Conservation (phyloP, 2,888 invertebrate genomes). For the Hetaerina titia region DNA sequence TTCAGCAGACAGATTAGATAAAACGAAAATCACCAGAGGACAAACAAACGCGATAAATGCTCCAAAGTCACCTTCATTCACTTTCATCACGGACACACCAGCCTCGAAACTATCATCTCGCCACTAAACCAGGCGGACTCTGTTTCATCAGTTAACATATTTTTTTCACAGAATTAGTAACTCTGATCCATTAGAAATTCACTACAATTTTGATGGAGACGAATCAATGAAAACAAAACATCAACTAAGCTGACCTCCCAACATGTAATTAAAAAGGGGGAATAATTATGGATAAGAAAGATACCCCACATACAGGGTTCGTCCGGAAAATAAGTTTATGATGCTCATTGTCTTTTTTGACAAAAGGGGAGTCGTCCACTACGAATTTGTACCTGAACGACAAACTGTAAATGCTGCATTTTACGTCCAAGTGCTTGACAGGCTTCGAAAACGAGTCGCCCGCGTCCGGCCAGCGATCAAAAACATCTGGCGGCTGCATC, state of each 20-base stretch:
- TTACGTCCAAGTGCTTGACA: no score
- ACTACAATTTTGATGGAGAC: neutral
- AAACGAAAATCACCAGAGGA: neutral
- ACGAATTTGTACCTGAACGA: no score
- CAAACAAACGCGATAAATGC: constrained; percentile 13
- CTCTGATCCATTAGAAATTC: neutral
- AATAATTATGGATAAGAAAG: no score
- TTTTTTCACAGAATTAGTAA: neutral
- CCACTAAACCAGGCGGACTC: neutral
- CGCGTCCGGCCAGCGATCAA: no score
- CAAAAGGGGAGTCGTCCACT: no score
- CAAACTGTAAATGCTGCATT: no score
- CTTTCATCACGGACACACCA: neutral
- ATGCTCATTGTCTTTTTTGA: no score
- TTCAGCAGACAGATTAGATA: constrained; percentile 1
- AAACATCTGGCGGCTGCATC: no score
- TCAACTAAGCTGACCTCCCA: neutral
- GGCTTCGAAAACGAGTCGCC: no score
- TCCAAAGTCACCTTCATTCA: constrained; percentile 21
- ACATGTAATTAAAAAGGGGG: no score
- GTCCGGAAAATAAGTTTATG: no score
- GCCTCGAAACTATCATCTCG: neutral
- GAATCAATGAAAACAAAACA: neutral
- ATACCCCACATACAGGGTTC: no score
- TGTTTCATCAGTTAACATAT: neutral